phyloP scores from a whole-genome alignment of 2,113 vertebrate genomes.

The Sinocyclocheilus grahami region DNA sequence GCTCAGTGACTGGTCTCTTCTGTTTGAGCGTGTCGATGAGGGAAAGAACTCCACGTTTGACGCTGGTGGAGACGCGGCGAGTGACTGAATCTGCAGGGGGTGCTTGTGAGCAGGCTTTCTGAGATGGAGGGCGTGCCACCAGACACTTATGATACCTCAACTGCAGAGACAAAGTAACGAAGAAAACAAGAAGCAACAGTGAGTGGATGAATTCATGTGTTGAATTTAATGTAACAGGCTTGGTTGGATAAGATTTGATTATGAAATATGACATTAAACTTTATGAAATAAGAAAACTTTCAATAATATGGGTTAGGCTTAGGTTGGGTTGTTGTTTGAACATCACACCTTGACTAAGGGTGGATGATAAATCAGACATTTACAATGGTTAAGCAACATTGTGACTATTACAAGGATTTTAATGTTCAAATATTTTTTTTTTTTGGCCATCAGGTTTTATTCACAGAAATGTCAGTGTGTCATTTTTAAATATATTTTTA shows the following conservation, averaged over 20 bases:
- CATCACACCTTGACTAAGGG: not conserved
- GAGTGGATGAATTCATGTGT: not conserved
- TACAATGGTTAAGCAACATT: not conserved
- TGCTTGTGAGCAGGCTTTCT: slow-evolving; percentile 85
- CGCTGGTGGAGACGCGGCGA: slow-evolving; percentile 92
- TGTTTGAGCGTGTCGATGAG: slow-evolving; percentile 99
- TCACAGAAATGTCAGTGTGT: too few relatives aligned
- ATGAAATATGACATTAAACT: too few relatives aligned
- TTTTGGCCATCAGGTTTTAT: not conserved
- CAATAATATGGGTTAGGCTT: not conserved
- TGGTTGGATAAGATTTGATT: not conserved
- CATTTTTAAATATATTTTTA: not conserved
- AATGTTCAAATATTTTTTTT: not conserved
- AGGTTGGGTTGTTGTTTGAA: not conserved
- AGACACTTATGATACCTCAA: slow-evolving; percentile 97
- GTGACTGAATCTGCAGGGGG: slow-evolving; percentile 92
- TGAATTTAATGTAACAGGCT: not conserved
- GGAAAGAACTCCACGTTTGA: slow-evolving; percentile 92
- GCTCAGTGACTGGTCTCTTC: slow-evolving; percentile 89
- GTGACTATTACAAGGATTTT: not conserved
- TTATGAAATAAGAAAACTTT: not conserved
- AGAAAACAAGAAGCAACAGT: not conserved
- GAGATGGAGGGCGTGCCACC: slow-evolving; percentile 91
- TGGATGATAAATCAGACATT: not conserved
- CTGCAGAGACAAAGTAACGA: slow-evolving; percentile 65